Evolutionary conservation across 2,888 invertebrate species (phyloP).

Genomic region (Heterodera filipjevi): DNA sequence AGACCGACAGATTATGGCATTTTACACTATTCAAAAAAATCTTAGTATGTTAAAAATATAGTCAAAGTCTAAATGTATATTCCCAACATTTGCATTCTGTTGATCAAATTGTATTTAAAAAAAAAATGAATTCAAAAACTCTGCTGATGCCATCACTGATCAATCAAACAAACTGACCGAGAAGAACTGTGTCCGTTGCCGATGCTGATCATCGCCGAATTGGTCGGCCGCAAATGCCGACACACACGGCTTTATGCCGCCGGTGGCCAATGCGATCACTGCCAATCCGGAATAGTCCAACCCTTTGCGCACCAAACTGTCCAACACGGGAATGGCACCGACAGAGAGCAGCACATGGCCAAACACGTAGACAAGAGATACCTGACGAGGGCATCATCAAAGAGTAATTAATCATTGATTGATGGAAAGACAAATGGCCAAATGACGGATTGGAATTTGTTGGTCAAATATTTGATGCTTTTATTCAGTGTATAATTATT

Average conservation of each 20-base stretch:
- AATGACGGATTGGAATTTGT: too few relatives aligned
- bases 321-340: slow-evolving; percentile 68
- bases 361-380: slow-evolving; percentile 72
- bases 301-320: slow-evolving; percentile 35
- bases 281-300: slow-evolving; percentile 72
- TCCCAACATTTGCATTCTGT: too few relatives aligned
- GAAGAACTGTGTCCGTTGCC: slow-evolving; percentile 82
- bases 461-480: too few relatives aligned
- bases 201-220: slow-evolving; percentile 71
- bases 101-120: too few relatives aligned
- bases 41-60: too few relatives aligned
- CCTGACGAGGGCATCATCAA: slow-evolving; percentile 10
- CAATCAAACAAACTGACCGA: slow-evolving; percentile 68
- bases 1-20: too few relatives aligned
- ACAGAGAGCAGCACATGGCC: slow-evolving; percentile 67
- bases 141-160: not conserved
- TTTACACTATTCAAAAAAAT: too few relatives aligned
- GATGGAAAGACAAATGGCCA: too few relatives aligned
- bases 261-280: slow-evolving; percentile 85
- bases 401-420: not conserved
- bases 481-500: too few relatives aligned
- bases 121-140: too few relatives aligned
- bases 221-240: slow-evolving; percentile 91
- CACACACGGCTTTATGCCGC: slow-evolving; percentile 94
- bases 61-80: too few relatives aligned